phyloP scores from a whole-genome alignment of 2,888 invertebrate species.

The Keiferia lycopersicella region DNA sequence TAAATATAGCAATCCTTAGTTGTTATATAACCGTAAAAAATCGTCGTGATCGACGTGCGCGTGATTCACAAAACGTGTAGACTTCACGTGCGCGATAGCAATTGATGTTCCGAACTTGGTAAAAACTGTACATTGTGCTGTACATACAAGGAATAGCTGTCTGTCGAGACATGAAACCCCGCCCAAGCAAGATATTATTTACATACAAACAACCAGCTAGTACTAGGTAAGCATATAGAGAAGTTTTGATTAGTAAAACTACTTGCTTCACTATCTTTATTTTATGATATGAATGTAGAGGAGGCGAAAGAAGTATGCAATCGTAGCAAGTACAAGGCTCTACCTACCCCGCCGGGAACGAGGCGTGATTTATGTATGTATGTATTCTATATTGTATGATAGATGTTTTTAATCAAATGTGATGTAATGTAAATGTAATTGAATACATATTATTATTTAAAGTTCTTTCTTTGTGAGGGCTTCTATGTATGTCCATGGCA shows the following conservation, averaged over 20 bases:
- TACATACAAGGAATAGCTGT: background rate
- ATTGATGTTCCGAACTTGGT: slow-evolving; percentile 3
- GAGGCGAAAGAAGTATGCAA: too few relatives aligned
- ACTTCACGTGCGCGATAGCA: background rate
- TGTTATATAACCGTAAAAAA: background rate
- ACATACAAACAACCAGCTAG: background rate
- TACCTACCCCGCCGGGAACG: too few relatives aligned
- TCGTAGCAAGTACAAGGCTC: too few relatives aligned
- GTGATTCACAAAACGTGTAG: background rate
- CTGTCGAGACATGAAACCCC: background rate
- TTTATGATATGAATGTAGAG: too few relatives aligned
- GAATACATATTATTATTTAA: background rate
- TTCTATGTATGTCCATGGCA: background rate
- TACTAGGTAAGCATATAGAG: too few relatives aligned
- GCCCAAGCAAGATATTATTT: slow-evolving; percentile 2
- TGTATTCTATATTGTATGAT: too few relatives aligned
- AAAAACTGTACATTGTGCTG: slow-evolving; percentile 4
- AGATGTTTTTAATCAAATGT: too few relatives aligned
- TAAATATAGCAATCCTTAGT: too few relatives aligned
- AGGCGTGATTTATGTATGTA: too few relatives aligned
- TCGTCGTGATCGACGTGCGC: background rate
- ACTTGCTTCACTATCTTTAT: too few relatives aligned
- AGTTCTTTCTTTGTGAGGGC: background rate
- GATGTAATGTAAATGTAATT: too few relatives aligned
- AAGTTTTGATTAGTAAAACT: too few relatives aligned